Evolutionary conservation across 2,888 invertebrate species (phyloP).

Genomic region (Torymus aiolomorphi): DNA sequence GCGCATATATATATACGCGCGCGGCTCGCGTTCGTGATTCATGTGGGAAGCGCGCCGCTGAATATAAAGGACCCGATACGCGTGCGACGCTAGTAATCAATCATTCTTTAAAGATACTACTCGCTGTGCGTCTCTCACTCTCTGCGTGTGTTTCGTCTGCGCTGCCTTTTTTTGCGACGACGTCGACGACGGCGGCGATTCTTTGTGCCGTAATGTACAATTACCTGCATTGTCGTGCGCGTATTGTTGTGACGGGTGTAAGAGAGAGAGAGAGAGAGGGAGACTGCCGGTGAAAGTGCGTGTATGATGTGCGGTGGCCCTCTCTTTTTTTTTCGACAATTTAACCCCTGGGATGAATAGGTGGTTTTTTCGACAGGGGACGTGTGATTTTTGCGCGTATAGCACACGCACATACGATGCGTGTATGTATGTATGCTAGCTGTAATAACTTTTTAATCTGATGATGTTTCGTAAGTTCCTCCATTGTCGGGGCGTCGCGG

Average conservation of each 20-base stretch:
- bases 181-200: not conserved
- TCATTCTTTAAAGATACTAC: constrained; percentile 29
- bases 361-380: too few species aligned
- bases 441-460: too few species aligned
- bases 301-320: not conserved
- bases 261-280: too few species aligned
- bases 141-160: not conserved
- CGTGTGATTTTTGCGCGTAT: too few species aligned
- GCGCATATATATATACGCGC: too few species aligned
- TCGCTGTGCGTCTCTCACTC: not conserved
- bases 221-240: constrained; percentile 45
- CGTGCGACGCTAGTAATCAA: constrained; percentile 24
- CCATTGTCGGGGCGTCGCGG: too few species aligned
- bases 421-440: too few species aligned
- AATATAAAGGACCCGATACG: constrained; percentile 13
- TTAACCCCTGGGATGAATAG: constrained; percentile 10
- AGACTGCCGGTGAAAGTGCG: too few species aligned
- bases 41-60: constrained; percentile 31
- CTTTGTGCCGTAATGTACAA: constrained; percentile 29
- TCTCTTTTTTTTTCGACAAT: constrained; percentile 8
- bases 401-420: too few species aligned
- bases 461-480: too few species aligned
- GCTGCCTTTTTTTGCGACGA: not conserved
- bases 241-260: constrained; percentile 33
- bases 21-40: too few species aligned